Evolutionary conservation across 2,113 vertebrate species (phyloP).

Genomic region (Sardina pilchardus): DNA sequence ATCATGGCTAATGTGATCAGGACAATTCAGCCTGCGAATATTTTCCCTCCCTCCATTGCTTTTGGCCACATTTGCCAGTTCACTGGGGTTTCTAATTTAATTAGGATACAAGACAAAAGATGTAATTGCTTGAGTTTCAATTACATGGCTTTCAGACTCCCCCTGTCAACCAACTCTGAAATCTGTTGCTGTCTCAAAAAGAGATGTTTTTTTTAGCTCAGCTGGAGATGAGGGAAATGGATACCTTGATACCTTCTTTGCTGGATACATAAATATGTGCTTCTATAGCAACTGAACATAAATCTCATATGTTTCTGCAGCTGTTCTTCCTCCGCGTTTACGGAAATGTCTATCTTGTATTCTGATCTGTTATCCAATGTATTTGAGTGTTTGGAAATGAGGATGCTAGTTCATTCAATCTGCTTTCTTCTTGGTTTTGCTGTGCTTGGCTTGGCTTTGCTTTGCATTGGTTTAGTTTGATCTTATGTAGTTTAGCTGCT

Average conservation of each 20-base stretch:
- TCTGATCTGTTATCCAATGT: background rate
- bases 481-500: background rate
- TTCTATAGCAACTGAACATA: too few species aligned
- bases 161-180: background rate
- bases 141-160: background rate
- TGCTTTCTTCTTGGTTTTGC: slow-evolving; percentile 1
- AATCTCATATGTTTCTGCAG: too few species aligned
- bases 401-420: background rate
- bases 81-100: background rate
- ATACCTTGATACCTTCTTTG: too few species aligned
- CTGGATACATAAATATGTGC: too few species aligned
- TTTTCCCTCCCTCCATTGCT: background rate
- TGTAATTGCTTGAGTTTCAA: background rate
- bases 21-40: background rate
- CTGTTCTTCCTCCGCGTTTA: too few species aligned
- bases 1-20: background rate
- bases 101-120: slow-evolving; percentile 10
- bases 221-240: background rate
- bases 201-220: background rate
- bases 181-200: background rate
- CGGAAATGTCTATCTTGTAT: background rate
- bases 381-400: background rate
- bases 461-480: background rate
- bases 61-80: slow-evolving; percentile 6
- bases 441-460: background rate